Evolutionary conservation across 2,113 vertebrate genomes (phyloP).

Genomic region (Empidonax alnorum): DNA sequence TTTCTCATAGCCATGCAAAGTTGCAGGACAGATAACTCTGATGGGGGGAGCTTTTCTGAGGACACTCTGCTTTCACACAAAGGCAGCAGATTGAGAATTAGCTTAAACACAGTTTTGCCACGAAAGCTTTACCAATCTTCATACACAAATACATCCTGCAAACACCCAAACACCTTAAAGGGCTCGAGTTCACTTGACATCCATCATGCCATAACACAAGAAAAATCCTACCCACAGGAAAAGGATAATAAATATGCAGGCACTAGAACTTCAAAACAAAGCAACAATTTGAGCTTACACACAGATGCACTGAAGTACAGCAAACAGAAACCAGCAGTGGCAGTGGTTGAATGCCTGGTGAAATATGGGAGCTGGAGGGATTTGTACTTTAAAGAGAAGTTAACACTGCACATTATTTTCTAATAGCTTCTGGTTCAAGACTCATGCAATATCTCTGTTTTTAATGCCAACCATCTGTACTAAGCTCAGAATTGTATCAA

Average conservation of each 20-base stretch:
- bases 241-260: not conserved
- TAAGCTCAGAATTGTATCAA: not conserved
- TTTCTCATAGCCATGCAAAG: not conserved
- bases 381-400: not conserved
- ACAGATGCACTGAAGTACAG: not conserved
- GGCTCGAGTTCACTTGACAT: not conserved
- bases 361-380: not conserved
- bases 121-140: not conserved
- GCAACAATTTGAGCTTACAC: not conserved
- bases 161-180: not conserved
- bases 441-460: not conserved
- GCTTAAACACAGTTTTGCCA: not conserved
- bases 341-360: not conserved
- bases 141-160: not conserved
- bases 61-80: not conserved
- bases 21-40: not conserved
- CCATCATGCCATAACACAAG: not conserved
- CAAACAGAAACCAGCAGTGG: not conserved
- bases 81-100: not conserved
- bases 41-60: not conserved
- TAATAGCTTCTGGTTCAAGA: not conserved
- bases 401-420: not conserved
- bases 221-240: not conserved
- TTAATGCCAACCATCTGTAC: slow-evolving; percentile 2
- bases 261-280: not conserved